Evolutionary conservation across 2,797 vertebrate species (phyloP).

Genomic region (Cichlasoma orientale): DNA sequence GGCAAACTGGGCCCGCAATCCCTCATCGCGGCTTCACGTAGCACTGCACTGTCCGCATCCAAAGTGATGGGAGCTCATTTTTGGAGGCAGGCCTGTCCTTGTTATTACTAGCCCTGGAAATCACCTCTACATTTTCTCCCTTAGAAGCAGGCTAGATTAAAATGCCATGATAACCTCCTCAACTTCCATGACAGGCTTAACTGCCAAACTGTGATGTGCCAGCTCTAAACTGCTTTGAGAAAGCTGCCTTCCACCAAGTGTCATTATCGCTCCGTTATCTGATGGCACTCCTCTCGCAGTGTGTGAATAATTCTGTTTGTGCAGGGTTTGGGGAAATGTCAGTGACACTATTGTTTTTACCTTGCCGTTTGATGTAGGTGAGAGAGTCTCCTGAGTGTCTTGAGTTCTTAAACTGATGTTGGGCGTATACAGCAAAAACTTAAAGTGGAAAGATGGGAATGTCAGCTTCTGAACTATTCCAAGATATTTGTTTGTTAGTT

Average conservation of each 20-base stretch:
- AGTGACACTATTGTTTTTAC: conserved; percentile 81
- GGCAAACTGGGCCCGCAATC: conserved; percentile 69
- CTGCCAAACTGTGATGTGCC: conserved; percentile 74
- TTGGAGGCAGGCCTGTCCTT: conserved; percentile 63
- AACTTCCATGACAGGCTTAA: conserved; percentile 78
- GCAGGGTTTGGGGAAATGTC: conserved; percentile 78
- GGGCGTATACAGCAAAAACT: conserved; percentile 69
- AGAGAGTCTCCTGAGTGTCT: conserved; percentile 74
- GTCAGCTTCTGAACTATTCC: conserved; percentile 63
- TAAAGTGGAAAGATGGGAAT: conserved; percentile 64
- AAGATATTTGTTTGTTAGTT: conserved; percentile 65
- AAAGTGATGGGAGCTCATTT: conserved; percentile 64
- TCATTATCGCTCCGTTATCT: conserved; percentile 79
- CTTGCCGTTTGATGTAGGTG: conserved; percentile 81
- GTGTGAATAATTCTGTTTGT: conserved; percentile 87
- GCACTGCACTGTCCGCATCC: conserved; percentile 42
- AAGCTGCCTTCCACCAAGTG: conserved; percentile 78
- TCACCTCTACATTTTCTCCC: conserved; percentile 58
- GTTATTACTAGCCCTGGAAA: conserved; percentile 66
- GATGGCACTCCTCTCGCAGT: conserved; percentile 72
- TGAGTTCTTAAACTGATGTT: conserved; percentile 72
- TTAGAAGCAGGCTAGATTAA: conserved; percentile 73
- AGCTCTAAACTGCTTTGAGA: conserved; percentile 79
- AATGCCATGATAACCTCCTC: conserved; percentile 79
- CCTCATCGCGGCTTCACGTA: conserved; percentile 63